Base-by-base conservation (phyloP, 2,888 invertebrate species). In the Ormia ochracea region DNA sequence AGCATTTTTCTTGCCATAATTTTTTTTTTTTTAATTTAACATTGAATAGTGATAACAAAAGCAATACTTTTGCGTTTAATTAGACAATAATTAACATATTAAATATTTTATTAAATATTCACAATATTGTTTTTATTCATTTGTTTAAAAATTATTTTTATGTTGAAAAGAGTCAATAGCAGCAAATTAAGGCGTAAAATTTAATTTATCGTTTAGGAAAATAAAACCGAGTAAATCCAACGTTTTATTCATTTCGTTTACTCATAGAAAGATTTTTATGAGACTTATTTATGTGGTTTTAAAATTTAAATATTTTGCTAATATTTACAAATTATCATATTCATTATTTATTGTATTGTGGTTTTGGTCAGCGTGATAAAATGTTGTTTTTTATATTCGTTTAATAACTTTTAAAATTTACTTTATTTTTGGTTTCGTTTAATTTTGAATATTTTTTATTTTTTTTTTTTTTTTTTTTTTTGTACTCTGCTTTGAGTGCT, bases 31-130 rank as follows among this genome's bases (percentile, higher is more conserved):
- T 33, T 19, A 73, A 63, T 45, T 50, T 14, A 61, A 70, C 23
- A 28, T 9, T 28, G 38, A 50, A 17, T 31, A 33, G 50, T 41
- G 26, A 26, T 19, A 41, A 33, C 31, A 63, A 54, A 41, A 63
- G 26, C 9, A 73, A 43, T 43, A 36, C 28, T 38, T 33, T 74
- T 74, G 66, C 66, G 58, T 58, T 33, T 58, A 52, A 52, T 50
- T 41, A 59, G 12, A 75, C 26, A 48, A 68, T 43, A 68, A 52
- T 52, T 59, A 68, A 43, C 43, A 58, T 58, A 48, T 76, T 76
- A 28, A n/a, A n/a, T n/a, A 45, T 21, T 69, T 56, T 65, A 41
- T 52, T 54, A 26, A 17, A 68, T 48, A 61, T 4, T 23, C 23
- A 38, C 9, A 66, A 63, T 23, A 21, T 63, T 23, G 21, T 48